Percentiles rank a stretch among this genome's conserved stretches.
Evolutionary conservation across 2,797 vertebrate genomes (phyloP).

Genomic region (Hypotaenidia okinawae): DNA sequence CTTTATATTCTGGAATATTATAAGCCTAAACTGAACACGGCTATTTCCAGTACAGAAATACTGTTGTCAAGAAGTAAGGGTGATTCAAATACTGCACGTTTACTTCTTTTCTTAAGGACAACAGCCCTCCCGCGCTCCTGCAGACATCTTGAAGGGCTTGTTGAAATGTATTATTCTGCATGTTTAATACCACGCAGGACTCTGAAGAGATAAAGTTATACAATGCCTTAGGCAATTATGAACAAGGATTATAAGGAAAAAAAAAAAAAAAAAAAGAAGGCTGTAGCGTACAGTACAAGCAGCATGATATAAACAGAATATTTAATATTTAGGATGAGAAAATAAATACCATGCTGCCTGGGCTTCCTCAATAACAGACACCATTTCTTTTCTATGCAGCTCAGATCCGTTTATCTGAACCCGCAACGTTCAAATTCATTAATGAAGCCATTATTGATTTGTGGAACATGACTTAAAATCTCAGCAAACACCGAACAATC

Average conservation of each 20-base stretch:
- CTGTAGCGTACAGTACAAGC: not conserved
- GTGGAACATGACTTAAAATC: conserved; percentile 77
- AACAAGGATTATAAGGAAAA: conserved; percentile 33
- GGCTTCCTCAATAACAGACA: not conserved
- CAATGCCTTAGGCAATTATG: conserved; percentile 52
- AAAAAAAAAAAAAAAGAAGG: not conserved
- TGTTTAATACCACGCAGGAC: conserved; percentile 10
- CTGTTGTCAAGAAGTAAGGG: not conserved
- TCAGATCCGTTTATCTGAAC: conserved; percentile 57
- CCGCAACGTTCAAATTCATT: conserved; percentile 67
- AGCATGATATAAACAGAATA: conserved; percentile 25
- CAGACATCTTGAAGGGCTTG: conserved; percentile 30
- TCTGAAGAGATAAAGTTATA: conserved; percentile 50
- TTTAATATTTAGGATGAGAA: conserved; percentile 42
- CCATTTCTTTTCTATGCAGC: not conserved
- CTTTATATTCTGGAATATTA: not conserved
- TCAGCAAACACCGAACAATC: conserved; percentile 78
- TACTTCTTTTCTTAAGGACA: conserved; percentile 13
- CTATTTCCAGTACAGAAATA: conserved; percentile 16
- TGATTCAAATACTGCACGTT: not conserved
- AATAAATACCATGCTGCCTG: not conserved
- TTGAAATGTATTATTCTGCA: conserved; percentile 49
- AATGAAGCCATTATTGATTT: conserved; percentile 80
- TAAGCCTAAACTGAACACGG: not conserved
- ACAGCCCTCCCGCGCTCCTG: not conserved